These are phyloP conservation scores for Perizoma affinitatum DNA, from an alignment of 2,888 invertebrate genomes.

Conservation along the genomic window DNA sequence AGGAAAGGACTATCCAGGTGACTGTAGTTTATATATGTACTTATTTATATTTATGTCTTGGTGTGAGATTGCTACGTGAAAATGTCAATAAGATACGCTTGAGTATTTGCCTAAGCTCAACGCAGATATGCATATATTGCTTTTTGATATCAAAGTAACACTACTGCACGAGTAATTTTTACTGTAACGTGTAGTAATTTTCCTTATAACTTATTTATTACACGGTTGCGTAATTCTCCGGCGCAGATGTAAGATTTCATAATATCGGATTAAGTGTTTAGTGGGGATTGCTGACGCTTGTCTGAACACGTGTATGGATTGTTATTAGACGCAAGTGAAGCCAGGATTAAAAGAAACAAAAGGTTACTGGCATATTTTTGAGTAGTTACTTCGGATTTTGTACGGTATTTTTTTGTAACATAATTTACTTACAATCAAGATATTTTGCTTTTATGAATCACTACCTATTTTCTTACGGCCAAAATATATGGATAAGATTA, in stretches of 20 bases:
- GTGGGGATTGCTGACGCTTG: slow-evolving; percentile 36
- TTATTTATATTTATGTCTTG: no score
- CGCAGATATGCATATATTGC: no score
- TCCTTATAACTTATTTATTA: slow-evolving; percentile 20
- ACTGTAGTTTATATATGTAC: no score
- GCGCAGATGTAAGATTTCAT: slow-evolving; percentile 65
- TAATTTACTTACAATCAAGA: no score
- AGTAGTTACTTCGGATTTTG: background rate
- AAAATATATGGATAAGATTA: no score
- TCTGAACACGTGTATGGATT: slow-evolving; percentile 51
- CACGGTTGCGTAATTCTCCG: slow-evolving; percentile 48
- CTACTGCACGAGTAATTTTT: slow-evolving; percentile 2
- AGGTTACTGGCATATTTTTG: slow-evolving; percentile 14
- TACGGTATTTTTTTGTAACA: background rate
- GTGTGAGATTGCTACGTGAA: no score
- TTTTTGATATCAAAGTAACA: background rate
- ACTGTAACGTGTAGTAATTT: slow-evolving; percentile 15
- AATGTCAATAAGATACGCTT: no score
- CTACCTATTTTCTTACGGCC: no score
- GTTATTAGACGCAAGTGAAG: slow-evolving; percentile 33
- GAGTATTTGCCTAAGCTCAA: no score
- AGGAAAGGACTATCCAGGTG: no score
- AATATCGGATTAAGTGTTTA: slow-evolving; percentile 56
- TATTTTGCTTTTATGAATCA: no score
- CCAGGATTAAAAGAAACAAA: slow-evolving; percentile 14